phyloP scores from a whole-genome alignment of 2,113 vertebrate species.

The Sebastes fasciatus region DNA sequence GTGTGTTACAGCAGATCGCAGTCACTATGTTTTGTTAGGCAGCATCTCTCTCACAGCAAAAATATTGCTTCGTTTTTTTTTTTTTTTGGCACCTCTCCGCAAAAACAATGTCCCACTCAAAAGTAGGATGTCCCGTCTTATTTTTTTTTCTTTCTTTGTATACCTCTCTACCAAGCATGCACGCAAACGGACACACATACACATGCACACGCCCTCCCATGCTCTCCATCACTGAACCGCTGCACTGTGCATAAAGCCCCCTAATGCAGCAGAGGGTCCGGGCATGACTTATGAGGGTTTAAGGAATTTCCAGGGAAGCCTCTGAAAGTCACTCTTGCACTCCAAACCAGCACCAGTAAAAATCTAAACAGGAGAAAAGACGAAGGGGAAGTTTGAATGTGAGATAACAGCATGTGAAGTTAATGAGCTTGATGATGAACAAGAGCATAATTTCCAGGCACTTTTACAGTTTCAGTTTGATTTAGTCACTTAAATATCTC shows the following conservation, averaged over 20 bases:
- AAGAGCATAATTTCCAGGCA: neutral
- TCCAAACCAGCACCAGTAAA: conserved; percentile 70
- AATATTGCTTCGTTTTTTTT: conserved; percentile 59
- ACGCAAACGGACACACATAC: conserved; percentile 47
- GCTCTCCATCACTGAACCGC: conserved; percentile 56
- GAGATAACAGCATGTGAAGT: neutral
- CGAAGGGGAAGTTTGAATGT: neutral
- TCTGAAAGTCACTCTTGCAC: conserved; percentile 63
- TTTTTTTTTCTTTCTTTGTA: conserved; percentile 29
- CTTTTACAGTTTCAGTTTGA: neutral
- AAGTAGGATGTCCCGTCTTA: conserved; percentile 39
- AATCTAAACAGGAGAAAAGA: conserved; percentile 55
- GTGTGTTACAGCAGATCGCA: conserved; percentile 74
- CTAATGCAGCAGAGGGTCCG: conserved; percentile 48
- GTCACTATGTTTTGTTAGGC: conserved; percentile 57
- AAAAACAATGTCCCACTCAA: conserved; percentile 55
- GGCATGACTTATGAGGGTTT: conserved; percentile 43
- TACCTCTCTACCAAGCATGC: conserved; percentile 49
- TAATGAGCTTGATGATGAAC: neutral
- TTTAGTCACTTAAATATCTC: neutral
- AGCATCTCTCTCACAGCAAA: conserved; percentile 66
- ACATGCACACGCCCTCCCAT: conserved; percentile 51
- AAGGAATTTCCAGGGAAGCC: conserved; percentile 62
- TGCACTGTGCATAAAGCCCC: conserved; percentile 50
- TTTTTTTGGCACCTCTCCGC: conserved; percentile 66